phyloP scores from a whole-genome alignment of 2,113 vertebrate species.

The Sula dactylatra region DNA sequence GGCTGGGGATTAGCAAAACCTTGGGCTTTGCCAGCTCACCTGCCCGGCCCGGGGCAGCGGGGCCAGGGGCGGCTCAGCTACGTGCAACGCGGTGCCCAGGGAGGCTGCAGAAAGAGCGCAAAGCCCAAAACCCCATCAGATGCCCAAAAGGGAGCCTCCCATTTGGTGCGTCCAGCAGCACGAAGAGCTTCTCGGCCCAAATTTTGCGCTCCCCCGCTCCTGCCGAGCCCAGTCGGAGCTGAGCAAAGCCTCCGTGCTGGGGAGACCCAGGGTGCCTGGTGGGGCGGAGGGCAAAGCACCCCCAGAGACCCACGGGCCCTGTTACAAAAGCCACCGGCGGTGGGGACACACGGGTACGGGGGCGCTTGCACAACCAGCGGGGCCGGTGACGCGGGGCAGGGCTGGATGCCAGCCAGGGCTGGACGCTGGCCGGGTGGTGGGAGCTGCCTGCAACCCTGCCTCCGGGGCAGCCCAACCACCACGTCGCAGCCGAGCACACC shows the following conservation, averaged over 20 bases:
- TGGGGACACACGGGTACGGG: accelerated
- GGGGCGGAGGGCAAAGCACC: neutral
- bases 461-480: neutral
- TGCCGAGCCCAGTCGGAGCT: accelerated
- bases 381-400: neutral
- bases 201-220: accelerated
- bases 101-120: accelerated
- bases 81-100: accelerated
- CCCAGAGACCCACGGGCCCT: accelerated
- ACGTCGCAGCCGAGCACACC: accelerated
- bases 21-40: neutral
- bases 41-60: neutral
- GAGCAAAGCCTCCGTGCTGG: neutral
- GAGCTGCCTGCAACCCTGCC: neutral
- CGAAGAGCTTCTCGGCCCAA: neutral
- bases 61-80: neutral
- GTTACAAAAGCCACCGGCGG: accelerated
- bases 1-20: neutral
- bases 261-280: accelerated
- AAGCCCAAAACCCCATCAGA: neutral
- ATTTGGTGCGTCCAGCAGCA: neutral
- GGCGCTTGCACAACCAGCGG: neutral
- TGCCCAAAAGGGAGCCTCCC: neutral
- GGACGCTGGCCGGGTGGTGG: neutral
- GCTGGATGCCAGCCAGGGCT: neutral